Percentiles rank a stretch among this genome's conserved stretches.
Evolutionary conservation across 2,797 vertebrate genomes (phyloP).

Genomic region (Spinibarbus caldwelli): DNA sequence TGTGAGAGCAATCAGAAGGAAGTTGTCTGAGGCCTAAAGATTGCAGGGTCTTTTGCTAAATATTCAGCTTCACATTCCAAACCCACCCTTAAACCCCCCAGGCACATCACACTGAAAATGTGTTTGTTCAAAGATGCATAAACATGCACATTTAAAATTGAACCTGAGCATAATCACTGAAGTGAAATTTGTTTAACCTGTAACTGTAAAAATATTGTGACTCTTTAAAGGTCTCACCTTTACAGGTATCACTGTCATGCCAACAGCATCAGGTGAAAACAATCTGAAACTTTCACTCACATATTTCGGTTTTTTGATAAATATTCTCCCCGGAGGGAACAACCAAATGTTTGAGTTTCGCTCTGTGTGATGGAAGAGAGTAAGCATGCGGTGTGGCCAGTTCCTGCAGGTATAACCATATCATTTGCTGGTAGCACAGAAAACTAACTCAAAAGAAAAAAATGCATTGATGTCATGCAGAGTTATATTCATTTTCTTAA

Average conservation of each 20-base stretch:
- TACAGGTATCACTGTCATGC: not conserved
- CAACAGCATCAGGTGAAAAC: not conserved
- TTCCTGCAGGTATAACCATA: slow-evolving; percentile 6
- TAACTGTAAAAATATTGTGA: not conserved
- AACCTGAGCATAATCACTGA: not conserved
- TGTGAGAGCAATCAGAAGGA: not conserved
- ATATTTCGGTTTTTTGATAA: not conserved
- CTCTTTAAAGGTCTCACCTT: not conserved
- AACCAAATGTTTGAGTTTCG: slow-evolving; percentile 19
- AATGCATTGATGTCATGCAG: not conserved
- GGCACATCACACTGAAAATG: not conserved
- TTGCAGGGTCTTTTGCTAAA: not conserved
- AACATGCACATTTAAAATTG: not conserved
- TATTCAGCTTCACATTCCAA: slow-evolving; percentile 21
- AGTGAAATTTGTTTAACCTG: not conserved
- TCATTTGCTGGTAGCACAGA: not conserved
- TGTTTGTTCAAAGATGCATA: not conserved
- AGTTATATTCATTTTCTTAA: not conserved
- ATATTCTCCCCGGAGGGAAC: slow-evolving; percentile 12
- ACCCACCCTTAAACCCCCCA: not conserved
- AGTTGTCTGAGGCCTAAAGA: not conserved
- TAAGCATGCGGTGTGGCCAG: slow-evolving; percentile 51
- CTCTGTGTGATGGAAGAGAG: not conserved
- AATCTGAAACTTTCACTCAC: not conserved
- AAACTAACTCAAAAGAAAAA: not conserved